Conservation (phyloP, 1,140 invertebrate genomes). For the Pteromalus puparum region DNA sequence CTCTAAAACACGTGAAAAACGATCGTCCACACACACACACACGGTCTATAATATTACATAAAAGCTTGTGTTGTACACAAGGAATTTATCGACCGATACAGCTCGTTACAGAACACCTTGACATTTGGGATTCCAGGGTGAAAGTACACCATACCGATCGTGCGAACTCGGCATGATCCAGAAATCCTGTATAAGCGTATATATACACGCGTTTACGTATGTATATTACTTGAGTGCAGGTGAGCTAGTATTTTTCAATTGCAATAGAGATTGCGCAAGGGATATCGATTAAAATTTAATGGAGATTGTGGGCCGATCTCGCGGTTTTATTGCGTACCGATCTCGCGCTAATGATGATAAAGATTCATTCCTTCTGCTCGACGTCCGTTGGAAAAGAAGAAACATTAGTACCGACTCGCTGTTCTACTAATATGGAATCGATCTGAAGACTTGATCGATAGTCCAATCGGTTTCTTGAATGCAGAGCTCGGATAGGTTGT, state of each 20-base stretch:
- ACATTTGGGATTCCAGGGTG: conserved; percentile 64
- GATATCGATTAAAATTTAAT: conserved; percentile 26
- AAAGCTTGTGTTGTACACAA: conserved; percentile 8
- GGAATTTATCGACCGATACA: conserved; percentile 37
- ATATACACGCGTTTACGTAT: background rate
- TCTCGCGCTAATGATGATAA: background rate
- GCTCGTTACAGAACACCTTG: conserved; percentile 57
- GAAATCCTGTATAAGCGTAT: conserved; percentile 22
- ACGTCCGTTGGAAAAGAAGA: background rate
- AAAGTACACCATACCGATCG: conserved; percentile 56
- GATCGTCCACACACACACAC: background rate
- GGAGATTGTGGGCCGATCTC: background rate
- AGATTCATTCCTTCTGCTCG: background rate
- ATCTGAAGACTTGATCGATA: too few species aligned
- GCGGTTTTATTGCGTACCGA: background rate
- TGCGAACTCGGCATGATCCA: conserved; percentile 54
- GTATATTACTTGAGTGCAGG: too few species aligned
- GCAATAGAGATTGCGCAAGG: conserved; percentile 13
- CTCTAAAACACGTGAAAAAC: conserved; percentile 13
- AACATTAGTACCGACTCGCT: too few species aligned
- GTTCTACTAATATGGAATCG: too few species aligned
- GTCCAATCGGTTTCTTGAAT: too few species aligned
- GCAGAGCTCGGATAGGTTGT: too few species aligned
- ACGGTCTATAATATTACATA: conserved; percentile 26
- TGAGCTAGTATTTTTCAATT: background rate